Percentiles rank a stretch among this genome's conserved stretches.
Conservation (phyloP, 2,888 invertebrate genomes). For the Chymomyza procnemis region DNA sequence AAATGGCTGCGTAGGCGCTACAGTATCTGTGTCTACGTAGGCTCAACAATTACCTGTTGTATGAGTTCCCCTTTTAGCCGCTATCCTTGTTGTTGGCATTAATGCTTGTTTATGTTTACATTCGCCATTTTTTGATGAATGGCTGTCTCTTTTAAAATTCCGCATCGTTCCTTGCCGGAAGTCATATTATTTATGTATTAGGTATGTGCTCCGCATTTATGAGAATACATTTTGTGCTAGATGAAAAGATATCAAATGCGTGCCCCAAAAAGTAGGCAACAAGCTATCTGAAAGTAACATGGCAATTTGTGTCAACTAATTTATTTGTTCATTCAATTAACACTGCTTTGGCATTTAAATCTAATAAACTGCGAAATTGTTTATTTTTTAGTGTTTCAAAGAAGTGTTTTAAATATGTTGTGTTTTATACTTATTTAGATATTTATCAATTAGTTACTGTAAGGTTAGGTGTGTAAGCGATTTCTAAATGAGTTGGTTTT, state of each 20-base stretch:
- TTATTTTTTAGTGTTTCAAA: background rate
- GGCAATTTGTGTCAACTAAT: background rate
- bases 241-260: conserved; percentile 32
- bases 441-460: too few relatives aligned
- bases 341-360: background rate
- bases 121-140: conserved; percentile 31
- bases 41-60: background rate
- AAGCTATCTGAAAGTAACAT: conserved; percentile 32
- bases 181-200: conserved; percentile 26
- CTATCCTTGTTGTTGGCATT: conserved; percentile 23
- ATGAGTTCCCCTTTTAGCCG: conserved; percentile 10
- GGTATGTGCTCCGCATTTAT: conserved; percentile 17
- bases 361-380: background rate
- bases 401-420: too few relatives aligned
- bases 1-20: conserved; percentile 47
- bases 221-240: conserved; percentile 14
- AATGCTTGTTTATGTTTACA: conserved; percentile 65
- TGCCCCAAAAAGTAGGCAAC: conserved; percentile 39
- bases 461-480: too few relatives aligned
- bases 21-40: background rate
- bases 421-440: too few relatives aligned
- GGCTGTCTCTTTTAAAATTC: conserved; percentile 3
- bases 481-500: too few relatives aligned
- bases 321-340: background rate
- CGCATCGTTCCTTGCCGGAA: conserved; percentile 12